A percentile compares a stretch with the other conserved stretches of the same genome.
Conservation (phyloP, 2,797 vertebrate genomes). For the Syngnathus acus region DNA sequence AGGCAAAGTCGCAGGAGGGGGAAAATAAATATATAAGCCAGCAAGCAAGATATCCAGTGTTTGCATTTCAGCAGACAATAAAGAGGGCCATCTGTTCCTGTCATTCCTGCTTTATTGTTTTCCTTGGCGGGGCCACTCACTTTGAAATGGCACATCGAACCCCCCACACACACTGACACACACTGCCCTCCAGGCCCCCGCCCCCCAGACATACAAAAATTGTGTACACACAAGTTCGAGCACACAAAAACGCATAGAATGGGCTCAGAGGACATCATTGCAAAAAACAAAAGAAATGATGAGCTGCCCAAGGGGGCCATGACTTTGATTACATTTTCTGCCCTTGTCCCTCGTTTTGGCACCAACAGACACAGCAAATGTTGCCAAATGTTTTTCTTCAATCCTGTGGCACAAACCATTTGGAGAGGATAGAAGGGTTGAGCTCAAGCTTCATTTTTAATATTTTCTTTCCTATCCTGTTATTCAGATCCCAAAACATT, state of each 20-base stretch:
- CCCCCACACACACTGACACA: constrained; percentile 19
- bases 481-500: neutral
- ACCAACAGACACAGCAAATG: constrained; percentile 29
- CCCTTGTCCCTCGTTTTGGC: constrained; percentile 46
- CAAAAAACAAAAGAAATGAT: constrained; percentile 10
- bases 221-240: constrained; percentile 15
- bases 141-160: constrained; percentile 54
- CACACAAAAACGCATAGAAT: constrained; percentile 21
- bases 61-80: constrained; percentile 77
- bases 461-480: neutral
- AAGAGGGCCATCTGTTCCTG: constrained; percentile 75
- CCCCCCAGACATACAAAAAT: constrained; percentile 7
- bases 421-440: constrained; percentile 16
- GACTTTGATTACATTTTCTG: constrained; percentile 48
- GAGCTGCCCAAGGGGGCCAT: constrained; percentile 37
- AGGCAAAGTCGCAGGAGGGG: constrained; percentile 47
- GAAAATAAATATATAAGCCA: constrained; percentile 67
- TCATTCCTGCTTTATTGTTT: constrained; percentile 74
- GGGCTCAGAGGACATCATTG: constrained; percentile 16
- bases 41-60: constrained; percentile 70
- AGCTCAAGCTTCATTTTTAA: constrained; percentile 5
- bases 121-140: constrained; percentile 54
- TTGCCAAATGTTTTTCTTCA: constrained; percentile 52
- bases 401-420: constrained; percentile 31
- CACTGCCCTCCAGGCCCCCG: constrained; percentile 19